Conservation (phyloP, 2,888 invertebrate genomes). For the Tholera decimalis region DNA sequence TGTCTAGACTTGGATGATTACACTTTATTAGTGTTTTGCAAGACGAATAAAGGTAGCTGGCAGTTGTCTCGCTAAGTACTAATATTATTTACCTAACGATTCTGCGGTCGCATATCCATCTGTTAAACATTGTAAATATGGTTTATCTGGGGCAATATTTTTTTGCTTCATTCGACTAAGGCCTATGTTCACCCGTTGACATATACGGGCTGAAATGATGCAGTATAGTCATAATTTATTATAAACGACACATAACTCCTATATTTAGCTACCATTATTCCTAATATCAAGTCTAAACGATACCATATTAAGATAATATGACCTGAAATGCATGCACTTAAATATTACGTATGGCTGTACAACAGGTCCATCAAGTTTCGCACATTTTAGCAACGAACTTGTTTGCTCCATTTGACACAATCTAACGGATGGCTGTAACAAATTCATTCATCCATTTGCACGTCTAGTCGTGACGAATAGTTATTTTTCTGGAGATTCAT, state of each 20-base stretch:
- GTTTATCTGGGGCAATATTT: constrained; percentile 38
- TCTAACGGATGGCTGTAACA: constrained; percentile 56
- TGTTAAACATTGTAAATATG: constrained; percentile 28
- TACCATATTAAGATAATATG: constrained; percentile 51
- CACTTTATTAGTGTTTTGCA: constrained; percentile 21
- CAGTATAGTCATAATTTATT: constrained; percentile 50
- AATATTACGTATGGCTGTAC: constrained; percentile 47
- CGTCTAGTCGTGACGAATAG: constrained; percentile 38
- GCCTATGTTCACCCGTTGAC: constrained; percentile 27
- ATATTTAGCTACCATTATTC: constrained; percentile 48
- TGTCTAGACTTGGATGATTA: constrained; percentile 15
- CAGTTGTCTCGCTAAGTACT: constrained; percentile 12
- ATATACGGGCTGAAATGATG: constrained; percentile 27
- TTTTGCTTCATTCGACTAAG: constrained; percentile 30
- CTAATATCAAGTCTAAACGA: constrained; percentile 59
- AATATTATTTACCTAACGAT: constrained; percentile 15
- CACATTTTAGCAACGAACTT: constrained; percentile 45
- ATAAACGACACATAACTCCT: constrained; percentile 48
- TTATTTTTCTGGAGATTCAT: constrained; percentile 48
- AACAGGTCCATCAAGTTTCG: constrained; percentile 51
- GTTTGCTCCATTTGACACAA: constrained; percentile 49
- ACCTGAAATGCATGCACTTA: constrained; percentile 57
- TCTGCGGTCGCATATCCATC: constrained; percentile 19
- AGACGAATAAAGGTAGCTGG: constrained; percentile 2
- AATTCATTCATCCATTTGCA: constrained; percentile 50